Evolutionary conservation across 1,140 invertebrate genomes (phyloP).

Genomic region (Lordiphosa mommai): DNA sequence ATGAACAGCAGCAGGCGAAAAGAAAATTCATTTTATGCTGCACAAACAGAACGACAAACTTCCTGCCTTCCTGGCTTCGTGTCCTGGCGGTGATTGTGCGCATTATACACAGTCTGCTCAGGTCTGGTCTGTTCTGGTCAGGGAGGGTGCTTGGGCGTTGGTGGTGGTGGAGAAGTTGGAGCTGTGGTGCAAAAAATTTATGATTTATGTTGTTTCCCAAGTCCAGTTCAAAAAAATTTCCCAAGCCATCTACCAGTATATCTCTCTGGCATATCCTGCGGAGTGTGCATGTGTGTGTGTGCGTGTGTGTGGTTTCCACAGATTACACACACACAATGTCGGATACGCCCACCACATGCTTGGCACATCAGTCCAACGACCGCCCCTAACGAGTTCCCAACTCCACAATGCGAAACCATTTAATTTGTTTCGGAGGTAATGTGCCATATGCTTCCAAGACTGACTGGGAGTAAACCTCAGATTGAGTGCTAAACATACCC

Average conservation of each 20-base stretch:
- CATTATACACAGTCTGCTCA: constrained; percentile 47
- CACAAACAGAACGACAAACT: constrained; percentile 36
- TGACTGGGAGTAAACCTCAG: constrained; percentile 49
- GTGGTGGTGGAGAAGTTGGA: constrained; percentile 1
- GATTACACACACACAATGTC: constrained; percentile 45
- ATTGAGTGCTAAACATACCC: constrained; percentile 68
- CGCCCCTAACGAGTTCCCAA: constrained; percentile 63
- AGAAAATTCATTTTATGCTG: constrained; percentile 59
- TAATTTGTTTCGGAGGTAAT: constrained; percentile 75
- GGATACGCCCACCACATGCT: constrained; percentile 48
- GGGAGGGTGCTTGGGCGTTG: background rate
- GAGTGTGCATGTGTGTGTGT: constrained; percentile 22
- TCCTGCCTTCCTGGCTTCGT: constrained; percentile 34
- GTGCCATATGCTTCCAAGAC: constrained; percentile 47
- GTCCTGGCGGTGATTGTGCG: constrained; percentile 58
- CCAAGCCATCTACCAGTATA: constrained; percentile 9
- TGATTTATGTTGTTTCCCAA: constrained; percentile 57
- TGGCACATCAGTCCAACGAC: constrained; percentile 35
- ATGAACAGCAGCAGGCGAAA: constrained; percentile 22
- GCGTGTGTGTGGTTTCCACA: constrained; percentile 40
- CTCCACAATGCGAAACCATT: no score
- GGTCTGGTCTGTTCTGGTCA: background rate
- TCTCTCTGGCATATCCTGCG: constrained; percentile 25
- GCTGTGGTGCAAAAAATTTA: constrained; percentile 32
- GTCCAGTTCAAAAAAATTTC: constrained; percentile 24